These are phyloP conservation scores for Notiomystis cincta DNA, from an alignment of 2,113 vertebrate species.

Conservation along the genomic window DNA sequence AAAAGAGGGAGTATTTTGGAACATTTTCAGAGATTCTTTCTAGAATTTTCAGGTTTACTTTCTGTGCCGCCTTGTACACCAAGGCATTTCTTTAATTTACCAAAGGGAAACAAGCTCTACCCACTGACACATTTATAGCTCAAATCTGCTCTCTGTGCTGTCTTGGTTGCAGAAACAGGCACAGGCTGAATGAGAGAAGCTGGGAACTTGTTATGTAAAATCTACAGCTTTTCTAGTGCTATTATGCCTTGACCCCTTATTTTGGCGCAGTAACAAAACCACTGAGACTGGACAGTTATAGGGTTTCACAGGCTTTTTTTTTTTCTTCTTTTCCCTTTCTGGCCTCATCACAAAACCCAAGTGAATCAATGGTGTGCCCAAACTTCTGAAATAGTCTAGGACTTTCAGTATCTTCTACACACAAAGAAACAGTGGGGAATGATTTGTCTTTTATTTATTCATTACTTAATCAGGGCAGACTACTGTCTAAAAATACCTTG, in stretches of 20 bases:
- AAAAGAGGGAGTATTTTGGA: background rate
- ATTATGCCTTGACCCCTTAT: constrained; percentile 32
- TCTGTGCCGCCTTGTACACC: background rate
- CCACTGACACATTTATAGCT: background rate
- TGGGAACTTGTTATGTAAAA: constrained; percentile 59
- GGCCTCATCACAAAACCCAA: constrained; percentile 49
- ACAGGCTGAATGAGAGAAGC: constrained; percentile 30
- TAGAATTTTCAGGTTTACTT: background rate
- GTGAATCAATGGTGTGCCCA: constrained; percentile 40
- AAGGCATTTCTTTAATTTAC: background rate
- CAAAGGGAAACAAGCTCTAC: background rate
- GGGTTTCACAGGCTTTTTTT: constrained; percentile 52
- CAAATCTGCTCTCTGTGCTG: constrained; percentile 18
- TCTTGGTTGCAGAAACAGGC: background rate
- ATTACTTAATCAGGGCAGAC: background rate
- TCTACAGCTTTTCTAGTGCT: constrained; percentile 54
- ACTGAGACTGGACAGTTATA: constrained; percentile 29
- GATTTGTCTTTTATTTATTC: background rate
- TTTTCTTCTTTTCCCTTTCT: background rate
- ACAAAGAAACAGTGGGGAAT: constrained; percentile 11
- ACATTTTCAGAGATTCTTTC: background rate
- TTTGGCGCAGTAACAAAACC: constrained; percentile 48
- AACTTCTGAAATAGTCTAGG: constrained; percentile 24
- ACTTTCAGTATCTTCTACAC: constrained; percentile 2
- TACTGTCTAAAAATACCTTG: constrained; percentile 34